phyloP scores from a whole-genome alignment of 2,888 invertebrate genomes.

The Eristalinus sepulchralis region DNA sequence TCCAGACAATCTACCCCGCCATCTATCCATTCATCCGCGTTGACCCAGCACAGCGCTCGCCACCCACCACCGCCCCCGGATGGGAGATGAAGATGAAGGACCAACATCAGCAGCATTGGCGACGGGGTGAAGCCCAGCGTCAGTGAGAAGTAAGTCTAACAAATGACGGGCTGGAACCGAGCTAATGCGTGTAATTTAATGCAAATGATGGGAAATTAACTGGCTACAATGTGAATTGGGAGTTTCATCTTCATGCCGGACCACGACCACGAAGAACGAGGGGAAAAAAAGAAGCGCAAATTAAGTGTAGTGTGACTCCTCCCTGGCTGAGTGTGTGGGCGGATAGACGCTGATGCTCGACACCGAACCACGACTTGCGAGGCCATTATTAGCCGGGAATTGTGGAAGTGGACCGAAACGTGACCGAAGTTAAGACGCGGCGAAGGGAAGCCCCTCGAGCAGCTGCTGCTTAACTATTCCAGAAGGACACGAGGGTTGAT shows the following conservation, averaged over 20 bases:
- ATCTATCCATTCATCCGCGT: conserved; percentile 55
- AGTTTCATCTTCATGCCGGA: conserved; percentile 35
- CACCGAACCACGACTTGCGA: conserved; percentile 30
- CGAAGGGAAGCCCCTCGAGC: conserved; percentile 2
- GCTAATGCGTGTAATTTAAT: conserved; percentile 71
- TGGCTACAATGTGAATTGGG: conserved; percentile 57
- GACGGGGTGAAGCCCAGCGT: not conserved
- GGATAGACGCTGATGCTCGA: conserved; percentile 24
- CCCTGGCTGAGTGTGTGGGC: conserved; percentile 37
- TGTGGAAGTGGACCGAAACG: conserved; percentile 41
- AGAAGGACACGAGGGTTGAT: conserved; percentile 20
- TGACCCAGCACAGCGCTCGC: not conserved
- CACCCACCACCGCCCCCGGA: not conserved
- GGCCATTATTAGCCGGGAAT: conserved; percentile 12
- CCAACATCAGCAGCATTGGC: not conserved
- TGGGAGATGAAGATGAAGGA: not conserved
- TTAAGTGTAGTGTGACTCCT: conserved; percentile 57
- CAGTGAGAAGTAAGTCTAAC: conserved; percentile 37
- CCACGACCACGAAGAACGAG: not conserved
- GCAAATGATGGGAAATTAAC: conserved; percentile 70
- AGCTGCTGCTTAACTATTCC: conserved; percentile 52
- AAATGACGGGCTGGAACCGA: conserved; percentile 43
- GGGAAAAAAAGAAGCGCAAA: conserved; percentile 35
- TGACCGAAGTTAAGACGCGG: conserved; percentile 26
- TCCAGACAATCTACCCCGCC: conserved; percentile 48